A percentile compares a stretch with the other conserved stretches of the same genome.
These are phyloP conservation scores for Paracanthobrama guichenoti DNA, from an alignment of 2,113 vertebrate species.

Conservation along the genomic window DNA sequence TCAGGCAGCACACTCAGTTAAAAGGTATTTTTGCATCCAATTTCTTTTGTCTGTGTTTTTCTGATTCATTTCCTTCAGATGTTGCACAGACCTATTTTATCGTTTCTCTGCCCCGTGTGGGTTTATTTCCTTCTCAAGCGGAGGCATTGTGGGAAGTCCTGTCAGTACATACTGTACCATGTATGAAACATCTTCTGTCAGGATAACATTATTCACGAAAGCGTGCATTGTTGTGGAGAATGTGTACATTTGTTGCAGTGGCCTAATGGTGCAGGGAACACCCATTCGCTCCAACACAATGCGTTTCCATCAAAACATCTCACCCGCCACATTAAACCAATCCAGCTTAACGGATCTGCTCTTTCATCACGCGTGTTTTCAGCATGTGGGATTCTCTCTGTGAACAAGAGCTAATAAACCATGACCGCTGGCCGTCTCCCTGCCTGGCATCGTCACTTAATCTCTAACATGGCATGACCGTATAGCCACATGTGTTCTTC, in stretches of 20 bases:
- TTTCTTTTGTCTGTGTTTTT: constrained; percentile 37
- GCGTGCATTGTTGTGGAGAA: constrained; percentile 5
- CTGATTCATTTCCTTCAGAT: constrained; percentile 15
- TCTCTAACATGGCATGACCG: constrained; percentile 32
- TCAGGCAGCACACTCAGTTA: neutral
- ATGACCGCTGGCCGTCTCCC: constrained; percentile 35
- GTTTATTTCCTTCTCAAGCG: constrained; percentile 6
- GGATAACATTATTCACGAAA: neutral
- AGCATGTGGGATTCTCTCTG: constrained; percentile 29
- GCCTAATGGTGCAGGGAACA: constrained; percentile 60
- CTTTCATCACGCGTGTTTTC: constrained; percentile 41
- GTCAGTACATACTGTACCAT: neutral
- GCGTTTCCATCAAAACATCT: constrained; percentile 29
- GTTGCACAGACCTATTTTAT: neutral
- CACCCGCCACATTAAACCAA: constrained; percentile 3
- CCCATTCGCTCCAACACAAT: constrained; percentile 51
- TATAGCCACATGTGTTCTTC: constrained; percentile 11
- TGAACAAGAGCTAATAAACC: constrained; percentile 47
- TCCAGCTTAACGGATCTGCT: constrained; percentile 27
- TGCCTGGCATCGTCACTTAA: neutral
- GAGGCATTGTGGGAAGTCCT: neutral
- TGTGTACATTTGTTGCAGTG: constrained; percentile 58
- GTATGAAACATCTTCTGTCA: neutral
- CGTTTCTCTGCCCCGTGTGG: neutral
- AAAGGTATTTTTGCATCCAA: constrained; percentile 25